These are phyloP conservation scores for Sphenopsis melanotis DNA, from an alignment of 2,797 vertebrate species.

Conservation along the genomic window DNA sequence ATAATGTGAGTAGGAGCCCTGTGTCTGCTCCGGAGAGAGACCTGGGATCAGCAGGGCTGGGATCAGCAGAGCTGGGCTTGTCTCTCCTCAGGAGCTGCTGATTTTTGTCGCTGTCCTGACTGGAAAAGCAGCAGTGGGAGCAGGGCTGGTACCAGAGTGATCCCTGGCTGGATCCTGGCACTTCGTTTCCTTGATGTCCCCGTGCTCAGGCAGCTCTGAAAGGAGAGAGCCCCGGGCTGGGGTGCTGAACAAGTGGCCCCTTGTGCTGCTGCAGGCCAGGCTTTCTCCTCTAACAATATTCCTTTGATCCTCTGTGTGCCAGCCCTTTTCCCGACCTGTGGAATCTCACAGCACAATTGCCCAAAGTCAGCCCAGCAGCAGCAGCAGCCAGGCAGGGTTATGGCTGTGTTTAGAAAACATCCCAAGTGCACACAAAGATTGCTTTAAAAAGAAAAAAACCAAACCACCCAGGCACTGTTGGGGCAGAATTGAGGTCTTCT, in stretches of 20 bases:
- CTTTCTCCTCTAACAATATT: constrained; percentile 49
- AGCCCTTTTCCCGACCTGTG: background rate
- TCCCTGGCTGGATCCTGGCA: constrained; percentile 31
- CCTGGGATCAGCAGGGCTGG: background rate
- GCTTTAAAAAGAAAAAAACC: background rate
- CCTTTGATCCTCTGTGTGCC: constrained; percentile 35
- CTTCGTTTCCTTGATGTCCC: constrained; percentile 5
- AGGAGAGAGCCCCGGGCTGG: background rate
- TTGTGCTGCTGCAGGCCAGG: constrained; percentile 7
- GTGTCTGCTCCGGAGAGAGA: background rate
- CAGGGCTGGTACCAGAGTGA: background rate
- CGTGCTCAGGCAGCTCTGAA: background rate
- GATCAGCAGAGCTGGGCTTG: background rate
- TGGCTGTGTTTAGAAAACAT: background rate
- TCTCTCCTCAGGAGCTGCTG: background rate
- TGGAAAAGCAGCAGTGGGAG: background rate
- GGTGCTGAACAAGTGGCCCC: constrained; percentile 41
- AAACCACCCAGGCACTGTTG: fast-evolving
- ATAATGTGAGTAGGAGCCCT: background rate
- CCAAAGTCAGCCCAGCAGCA: background rate
- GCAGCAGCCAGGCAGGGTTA: background rate
- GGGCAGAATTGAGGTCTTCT: background rate
- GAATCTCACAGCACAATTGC: background rate
- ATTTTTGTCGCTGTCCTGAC: background rate
- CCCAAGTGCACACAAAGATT: background rate